A percentile compares a stretch with the other conserved stretches of the same genome.
Conservation (phyloP, 1,140 invertebrate species). For the Polypedilum pembai region DNA sequence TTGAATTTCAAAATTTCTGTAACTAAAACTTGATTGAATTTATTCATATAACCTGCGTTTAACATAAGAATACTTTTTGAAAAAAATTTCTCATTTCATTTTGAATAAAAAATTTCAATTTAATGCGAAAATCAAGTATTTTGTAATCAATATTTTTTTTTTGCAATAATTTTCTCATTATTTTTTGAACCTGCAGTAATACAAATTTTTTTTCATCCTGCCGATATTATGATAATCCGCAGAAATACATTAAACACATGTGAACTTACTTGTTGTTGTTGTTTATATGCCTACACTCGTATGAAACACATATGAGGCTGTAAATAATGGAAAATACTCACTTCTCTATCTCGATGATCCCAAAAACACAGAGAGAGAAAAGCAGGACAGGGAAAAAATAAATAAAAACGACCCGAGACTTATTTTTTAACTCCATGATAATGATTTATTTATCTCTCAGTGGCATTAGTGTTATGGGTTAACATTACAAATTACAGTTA, state of each 20-base stretch:
- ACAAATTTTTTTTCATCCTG: background rate
- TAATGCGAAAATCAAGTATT: too few species aligned
- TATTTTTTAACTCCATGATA: conserved; percentile 3
- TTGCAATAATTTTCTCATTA: background rate
- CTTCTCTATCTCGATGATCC: background rate
- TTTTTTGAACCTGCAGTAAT: background rate
- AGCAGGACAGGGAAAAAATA: background rate
- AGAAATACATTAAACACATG: background rate
- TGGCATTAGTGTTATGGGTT: conserved; percentile 3
- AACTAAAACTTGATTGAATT: too few species aligned
- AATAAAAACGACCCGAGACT: background rate
- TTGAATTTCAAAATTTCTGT: too few species aligned
- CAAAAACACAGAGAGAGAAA: too few species aligned
- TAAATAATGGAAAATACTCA: background rate
- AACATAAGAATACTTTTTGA: too few species aligned
- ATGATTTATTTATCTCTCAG: background rate
- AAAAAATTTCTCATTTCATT: too few species aligned
- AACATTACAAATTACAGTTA: background rate
- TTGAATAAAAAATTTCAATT: background rate
- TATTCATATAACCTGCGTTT: too few species aligned
- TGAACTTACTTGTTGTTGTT: background rate
- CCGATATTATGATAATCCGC: background rate
- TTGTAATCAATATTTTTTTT: too few species aligned
- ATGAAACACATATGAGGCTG: background rate
- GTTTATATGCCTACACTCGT: background rate